Evolutionary conservation across 2,113 vertebrate genomes (phyloP).

Genomic region (Trogon melanurus): DNA sequence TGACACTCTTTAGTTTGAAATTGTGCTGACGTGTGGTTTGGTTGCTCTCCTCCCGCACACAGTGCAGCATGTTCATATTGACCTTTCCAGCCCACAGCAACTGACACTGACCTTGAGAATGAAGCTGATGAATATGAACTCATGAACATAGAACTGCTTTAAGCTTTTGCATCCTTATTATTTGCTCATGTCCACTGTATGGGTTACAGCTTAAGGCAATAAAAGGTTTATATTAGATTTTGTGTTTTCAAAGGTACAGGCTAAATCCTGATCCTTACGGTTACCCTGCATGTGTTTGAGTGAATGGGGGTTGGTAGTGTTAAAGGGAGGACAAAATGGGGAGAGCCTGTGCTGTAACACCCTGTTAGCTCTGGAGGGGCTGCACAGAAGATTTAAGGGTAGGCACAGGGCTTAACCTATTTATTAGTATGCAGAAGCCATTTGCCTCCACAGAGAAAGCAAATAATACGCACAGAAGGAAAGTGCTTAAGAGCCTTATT

Average conservation of each 20-base stretch:
- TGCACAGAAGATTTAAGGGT: not conserved
- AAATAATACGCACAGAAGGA: not conserved
- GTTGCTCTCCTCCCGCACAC: not conserved
- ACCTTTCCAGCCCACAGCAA: not conserved
- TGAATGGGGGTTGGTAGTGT: not conserved
- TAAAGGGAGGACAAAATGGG: not conserved
- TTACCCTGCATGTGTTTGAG: not conserved
- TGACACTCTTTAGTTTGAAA: not conserved
- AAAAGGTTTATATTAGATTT: not conserved
- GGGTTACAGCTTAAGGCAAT: not conserved
- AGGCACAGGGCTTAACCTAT: not conserved
- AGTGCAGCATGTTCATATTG: fast-evolving
- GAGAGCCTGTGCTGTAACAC: not conserved
- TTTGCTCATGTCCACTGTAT: not conserved
- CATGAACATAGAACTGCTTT: not conserved
- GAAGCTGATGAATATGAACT: not conserved
- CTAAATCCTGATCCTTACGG: not conserved
- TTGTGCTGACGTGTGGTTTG: not conserved
- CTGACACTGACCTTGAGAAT: not conserved
- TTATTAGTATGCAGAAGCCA: not conserved
- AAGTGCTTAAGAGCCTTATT: not conserved
- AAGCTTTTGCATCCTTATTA: not conserved
- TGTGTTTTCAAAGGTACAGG: not conserved
- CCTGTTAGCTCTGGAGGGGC: not conserved
- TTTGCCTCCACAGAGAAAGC: not conserved